phyloP scores from a whole-genome alignment of 1,140 invertebrate species.

The Cotesia chilonis region DNA sequence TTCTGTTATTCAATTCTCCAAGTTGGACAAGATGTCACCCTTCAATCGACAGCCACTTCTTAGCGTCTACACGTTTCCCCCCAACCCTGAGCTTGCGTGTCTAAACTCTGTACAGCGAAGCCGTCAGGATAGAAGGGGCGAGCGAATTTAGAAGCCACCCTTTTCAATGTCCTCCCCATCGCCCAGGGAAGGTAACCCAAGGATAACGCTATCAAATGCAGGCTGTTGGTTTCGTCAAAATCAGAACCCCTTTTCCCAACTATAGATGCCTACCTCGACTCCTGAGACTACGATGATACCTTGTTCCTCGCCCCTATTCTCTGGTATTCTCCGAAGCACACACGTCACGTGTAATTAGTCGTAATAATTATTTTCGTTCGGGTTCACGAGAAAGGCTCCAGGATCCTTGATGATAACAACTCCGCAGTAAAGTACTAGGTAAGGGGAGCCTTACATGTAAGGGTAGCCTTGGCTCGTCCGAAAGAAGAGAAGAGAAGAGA shows the following conservation, averaged over 20 bases:
- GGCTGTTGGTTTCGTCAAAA: conserved; percentile 50
- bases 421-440: neutral
- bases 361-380: conserved; percentile 41
- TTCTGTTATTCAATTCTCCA: too few relatives aligned
- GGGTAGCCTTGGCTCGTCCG: conserved; percentile 6
- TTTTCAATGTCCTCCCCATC: conserved; percentile 48
- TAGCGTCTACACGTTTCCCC: conserved; percentile 14
- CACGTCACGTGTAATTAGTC: conserved; percentile 39
- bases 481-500: conserved; percentile 13
- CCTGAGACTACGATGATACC: conserved; percentile 21
- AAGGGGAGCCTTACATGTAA: neutral
- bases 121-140: neutral
- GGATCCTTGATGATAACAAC: conserved; percentile 35
- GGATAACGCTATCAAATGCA: conserved; percentile 64
- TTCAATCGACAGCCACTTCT: conserved; percentile 41
- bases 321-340: conserved; percentile 1
- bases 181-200: conserved; percentile 46
- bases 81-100: conserved; percentile 48
- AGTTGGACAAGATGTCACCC: neutral
- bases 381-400: conserved; percentile 37
- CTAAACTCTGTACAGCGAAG: conserved; percentile 48
- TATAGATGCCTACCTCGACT: neutral
- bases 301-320: neutral
- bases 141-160: conserved; percentile 24
- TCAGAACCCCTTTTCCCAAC: conserved; percentile 16